Evolutionary conservation across 30 jellyfish, hydroid and myxozoan species (phyloP).

Genomic region (Aurelia sp.): DNA sequence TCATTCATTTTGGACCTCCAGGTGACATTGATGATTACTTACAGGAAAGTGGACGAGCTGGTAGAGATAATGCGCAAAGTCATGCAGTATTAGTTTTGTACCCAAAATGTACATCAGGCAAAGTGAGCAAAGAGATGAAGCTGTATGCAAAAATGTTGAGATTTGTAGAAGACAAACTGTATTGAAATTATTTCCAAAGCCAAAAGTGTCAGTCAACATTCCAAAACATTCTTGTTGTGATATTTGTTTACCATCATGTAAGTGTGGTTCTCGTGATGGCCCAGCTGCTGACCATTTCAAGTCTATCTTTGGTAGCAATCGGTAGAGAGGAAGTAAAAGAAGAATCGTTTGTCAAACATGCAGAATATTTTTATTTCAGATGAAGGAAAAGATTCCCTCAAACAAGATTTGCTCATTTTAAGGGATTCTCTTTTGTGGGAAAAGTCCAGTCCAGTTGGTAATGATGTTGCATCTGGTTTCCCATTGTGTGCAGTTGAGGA

Average conservation of each 20-base stretch:
- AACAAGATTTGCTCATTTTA: not conserved
- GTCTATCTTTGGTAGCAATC: not conserved
- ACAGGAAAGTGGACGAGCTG: slow-evolving; percentile 19
- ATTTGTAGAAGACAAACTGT: slow-evolving; percentile 13
- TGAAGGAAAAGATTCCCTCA: not conserved
- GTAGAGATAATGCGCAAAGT: slow-evolving; percentile 25
- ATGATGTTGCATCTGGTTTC: slow-evolving; percentile 10
- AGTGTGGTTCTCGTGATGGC: slow-evolving; percentile 18
- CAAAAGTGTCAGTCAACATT: not conserved
- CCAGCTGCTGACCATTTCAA: not conserved
- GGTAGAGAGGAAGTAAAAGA: not conserved
- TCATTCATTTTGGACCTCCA: slow-evolving; percentile 5
- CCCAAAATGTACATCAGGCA: slow-evolving; percentile 17
- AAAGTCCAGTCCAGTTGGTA: not conserved
- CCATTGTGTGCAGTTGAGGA: slow-evolving; percentile 13
- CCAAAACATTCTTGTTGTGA: slow-evolving; percentile 17
- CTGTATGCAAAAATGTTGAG: not conserved
- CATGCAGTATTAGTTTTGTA: not conserved
- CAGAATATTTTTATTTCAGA: not conserved
- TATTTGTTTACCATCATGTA: not conserved
- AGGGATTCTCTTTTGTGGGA: not conserved
- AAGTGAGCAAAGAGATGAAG: slow-evolving; percentile 2
- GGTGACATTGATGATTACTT: slow-evolving; percentile 8
- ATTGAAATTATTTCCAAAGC: not conserved
- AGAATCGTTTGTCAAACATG: not conserved